Evolutionary conservation across 2,113 vertebrate species (phyloP).

Genomic region (Tapirus terrestris): DNA sequence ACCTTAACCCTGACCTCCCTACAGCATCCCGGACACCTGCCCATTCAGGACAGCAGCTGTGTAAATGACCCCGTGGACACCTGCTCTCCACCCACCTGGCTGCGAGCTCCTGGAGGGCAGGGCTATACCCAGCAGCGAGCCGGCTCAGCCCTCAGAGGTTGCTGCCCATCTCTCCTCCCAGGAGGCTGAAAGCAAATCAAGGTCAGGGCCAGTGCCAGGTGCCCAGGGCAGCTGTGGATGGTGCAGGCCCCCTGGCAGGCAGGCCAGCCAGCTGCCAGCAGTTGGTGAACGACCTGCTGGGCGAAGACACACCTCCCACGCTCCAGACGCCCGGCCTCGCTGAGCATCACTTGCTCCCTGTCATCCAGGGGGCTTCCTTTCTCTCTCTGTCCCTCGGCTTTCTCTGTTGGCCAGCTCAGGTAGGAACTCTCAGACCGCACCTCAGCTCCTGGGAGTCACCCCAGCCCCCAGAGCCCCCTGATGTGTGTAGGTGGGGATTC

Average conservation of each 20-base stretch:
- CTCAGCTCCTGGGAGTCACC: background rate
- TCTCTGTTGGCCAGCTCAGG: background rate
- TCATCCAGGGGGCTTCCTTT: background rate
- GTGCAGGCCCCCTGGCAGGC: background rate
- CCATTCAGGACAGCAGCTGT: accelerated
- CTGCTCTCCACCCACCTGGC: background rate
- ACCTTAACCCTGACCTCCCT: background rate
- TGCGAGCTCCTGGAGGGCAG: background rate
- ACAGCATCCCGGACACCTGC: background rate
- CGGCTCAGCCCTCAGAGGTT: background rate
- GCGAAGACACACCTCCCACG: background rate
- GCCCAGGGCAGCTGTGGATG: background rate
- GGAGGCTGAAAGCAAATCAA: background rate
- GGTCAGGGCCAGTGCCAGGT: background rate
- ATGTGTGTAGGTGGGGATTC: background rate
- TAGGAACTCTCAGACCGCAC: background rate
- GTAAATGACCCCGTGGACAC: background rate
- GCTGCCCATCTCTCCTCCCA: background rate
- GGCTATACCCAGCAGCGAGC: no score
- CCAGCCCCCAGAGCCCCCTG: accelerated
- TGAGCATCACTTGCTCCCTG: background rate
- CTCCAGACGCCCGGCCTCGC: background rate
- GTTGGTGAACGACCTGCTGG: background rate
- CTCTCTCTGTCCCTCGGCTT: no score
- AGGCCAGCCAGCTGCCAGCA: background rate